Evolutionary conservation across 1,140 invertebrate species (phyloP), one percentile per base, ranked within the genome.

Genomic region (Odontomachus brunneus): DNA sequence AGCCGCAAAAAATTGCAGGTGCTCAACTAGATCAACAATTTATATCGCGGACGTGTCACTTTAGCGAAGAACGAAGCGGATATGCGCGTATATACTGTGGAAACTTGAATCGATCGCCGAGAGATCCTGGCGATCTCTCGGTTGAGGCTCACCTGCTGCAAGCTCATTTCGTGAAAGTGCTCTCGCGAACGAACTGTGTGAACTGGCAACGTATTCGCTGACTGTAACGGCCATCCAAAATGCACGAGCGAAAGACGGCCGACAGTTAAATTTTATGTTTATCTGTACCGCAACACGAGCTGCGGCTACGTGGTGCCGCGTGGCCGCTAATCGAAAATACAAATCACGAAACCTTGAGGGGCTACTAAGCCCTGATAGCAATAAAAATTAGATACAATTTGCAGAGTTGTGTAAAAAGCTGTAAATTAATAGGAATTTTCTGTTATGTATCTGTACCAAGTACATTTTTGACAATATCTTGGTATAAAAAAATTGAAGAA

Each of bases 221-320:
- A 75, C 59, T 69, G 48, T 66, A 73, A 53, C 53, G 49, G 29
- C 51, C 55, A 69, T 69, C 48, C 49, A 60, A 72, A 84, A 73
- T 67, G 48, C 78, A 53, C 69, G 74, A 81, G 81, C 55, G 60
- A 81, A 88, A 84, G 83, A 57, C 60, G 76, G 5, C n/a, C 26
- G 72, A 83, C 86, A 88, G 90, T 93, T 92, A 91, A 90, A 92
- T 92, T 93, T 93, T 92, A 92, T 84, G 90, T 92, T 90, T 91
- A 93, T 91, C 89, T 89, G 91, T 89, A 76, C 69, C 29, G 71
- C 22, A 33, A 24, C 9, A 26, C 51, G 17, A n/a, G 17, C 22
- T 15, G 53, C n/a, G 4, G 24, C 44, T 38, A 38, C 22, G 17
- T 51, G 19, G 14, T 55, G 19, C 29, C 51, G 24, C 72, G 3